Conservation (phyloP, 1,140 invertebrate species). For the Armadillidium nasatum region DNA sequence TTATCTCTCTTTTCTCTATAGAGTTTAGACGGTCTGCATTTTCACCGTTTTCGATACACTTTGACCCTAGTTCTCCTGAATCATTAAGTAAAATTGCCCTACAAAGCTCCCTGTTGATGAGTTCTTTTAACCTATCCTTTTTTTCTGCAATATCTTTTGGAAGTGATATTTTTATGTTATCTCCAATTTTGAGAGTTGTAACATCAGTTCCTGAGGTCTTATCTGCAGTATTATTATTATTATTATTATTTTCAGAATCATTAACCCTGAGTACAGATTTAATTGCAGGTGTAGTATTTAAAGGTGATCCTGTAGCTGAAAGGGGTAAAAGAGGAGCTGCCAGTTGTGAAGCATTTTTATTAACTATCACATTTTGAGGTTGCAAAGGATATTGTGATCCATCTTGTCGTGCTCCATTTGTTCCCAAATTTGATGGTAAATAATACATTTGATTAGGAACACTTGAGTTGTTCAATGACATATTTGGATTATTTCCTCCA, state of each 20-base stretch:
- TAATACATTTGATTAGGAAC: not conserved
- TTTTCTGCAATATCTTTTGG: slow-evolving; percentile 38
- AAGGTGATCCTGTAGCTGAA: no score
- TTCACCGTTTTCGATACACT: no score
- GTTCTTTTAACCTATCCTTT: slow-evolving; percentile 38
- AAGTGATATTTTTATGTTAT: slow-evolving; percentile 40
- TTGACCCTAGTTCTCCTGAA: slow-evolving; percentile 18
- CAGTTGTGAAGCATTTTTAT: no score
- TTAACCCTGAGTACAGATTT: no score
- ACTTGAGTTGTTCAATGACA: not conserved
- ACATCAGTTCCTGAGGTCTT: not conserved
- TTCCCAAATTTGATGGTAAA: not conserved
- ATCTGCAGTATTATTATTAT: not conserved
- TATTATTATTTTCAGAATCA: no score
- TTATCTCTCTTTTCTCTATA: no score
- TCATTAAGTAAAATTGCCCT: slow-evolving; percentile 42
- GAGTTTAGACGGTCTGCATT: no score
- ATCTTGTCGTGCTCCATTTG: not conserved
- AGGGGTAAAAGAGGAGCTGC: no score
- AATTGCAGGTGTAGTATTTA: no score
- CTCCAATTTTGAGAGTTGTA: slow-evolving; percentile 37
- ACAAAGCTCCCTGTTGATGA: slow-evolving; percentile 39
- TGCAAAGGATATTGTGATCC: no score
- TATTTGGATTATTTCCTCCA: not conserved
- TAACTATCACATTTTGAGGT: no score